phyloP scores from a whole-genome alignment of 1,140 invertebrate genomes.

The Planococcus citri region DNA sequence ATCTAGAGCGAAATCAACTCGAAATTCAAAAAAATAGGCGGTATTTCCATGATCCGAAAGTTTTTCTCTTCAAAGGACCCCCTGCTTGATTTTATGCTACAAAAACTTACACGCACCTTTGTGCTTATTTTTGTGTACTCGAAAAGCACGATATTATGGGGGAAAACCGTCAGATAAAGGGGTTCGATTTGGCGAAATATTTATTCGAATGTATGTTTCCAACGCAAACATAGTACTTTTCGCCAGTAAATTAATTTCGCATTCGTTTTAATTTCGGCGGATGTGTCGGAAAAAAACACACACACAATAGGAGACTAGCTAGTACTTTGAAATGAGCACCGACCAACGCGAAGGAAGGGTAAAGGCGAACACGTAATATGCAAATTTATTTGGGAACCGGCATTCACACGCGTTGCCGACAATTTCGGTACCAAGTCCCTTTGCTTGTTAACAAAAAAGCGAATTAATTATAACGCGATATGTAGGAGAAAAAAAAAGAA shows the following conservation, averaged over 20 bases:
- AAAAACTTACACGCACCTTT: too few relatives aligned
- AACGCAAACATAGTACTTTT: background rate
- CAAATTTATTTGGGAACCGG: background rate
- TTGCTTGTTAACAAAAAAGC: background rate
- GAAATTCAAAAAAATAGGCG: too few relatives aligned
- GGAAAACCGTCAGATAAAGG: too few relatives aligned
- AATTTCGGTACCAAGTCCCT: background rate
- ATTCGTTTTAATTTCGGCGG: conserved; percentile 1
- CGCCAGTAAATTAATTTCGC: background rate
- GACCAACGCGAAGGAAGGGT: background rate
- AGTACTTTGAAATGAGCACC: background rate
- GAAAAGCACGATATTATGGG: too few relatives aligned
- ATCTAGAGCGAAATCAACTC: too few relatives aligned
- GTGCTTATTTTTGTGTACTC: too few relatives aligned
- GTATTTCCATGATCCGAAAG: too few relatives aligned
- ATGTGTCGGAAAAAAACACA: background rate
- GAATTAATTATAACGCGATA: conserved; percentile 7
- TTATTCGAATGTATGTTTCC: background rate
- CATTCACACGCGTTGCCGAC: background rate
- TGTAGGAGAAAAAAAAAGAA: background rate
- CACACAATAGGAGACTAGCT: background rate
- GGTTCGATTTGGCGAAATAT: too few relatives aligned
- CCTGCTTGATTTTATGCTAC: too few relatives aligned
- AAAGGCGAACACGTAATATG: background rate
- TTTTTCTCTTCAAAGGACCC: too few relatives aligned